Percentiles rank a stretch among this genome's conserved stretches.
These are phyloP conservation scores for Sarcophaga rosellei DNA, from an alignment of 2,888 invertebrate genomes.

Conservation along the genomic window DNA sequence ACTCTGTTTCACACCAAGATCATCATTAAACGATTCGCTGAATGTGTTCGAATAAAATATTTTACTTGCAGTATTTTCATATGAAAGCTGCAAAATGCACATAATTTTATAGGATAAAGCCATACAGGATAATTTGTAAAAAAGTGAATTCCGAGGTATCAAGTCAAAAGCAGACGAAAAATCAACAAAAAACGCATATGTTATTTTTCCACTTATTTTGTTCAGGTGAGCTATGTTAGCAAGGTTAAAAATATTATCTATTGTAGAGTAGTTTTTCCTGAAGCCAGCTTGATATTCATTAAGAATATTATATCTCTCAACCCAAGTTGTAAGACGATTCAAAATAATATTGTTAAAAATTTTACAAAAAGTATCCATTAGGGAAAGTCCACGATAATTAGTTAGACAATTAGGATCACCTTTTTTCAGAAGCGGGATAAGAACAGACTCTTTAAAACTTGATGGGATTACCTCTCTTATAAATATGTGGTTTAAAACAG, in stretches of 20 bases:
- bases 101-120: constrained; percentile 36
- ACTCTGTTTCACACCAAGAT: constrained; percentile 22
- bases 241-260: neutral
- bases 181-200: constrained; percentile 46
- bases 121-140: constrained; percentile 33
- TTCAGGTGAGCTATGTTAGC: neutral
- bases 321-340: too few species aligned
- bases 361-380: too few species aligned
- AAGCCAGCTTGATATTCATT: too few species aligned
- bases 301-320: too few species aligned
- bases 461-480: too few species aligned
- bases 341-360: too few species aligned
- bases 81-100: neutral
- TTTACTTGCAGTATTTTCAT: constrained; percentile 1
- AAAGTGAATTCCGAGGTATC: constrained; percentile 22
- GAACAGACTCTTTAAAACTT: too few species aligned
- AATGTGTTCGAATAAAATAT: constrained; percentile 24
- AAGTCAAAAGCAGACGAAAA: constrained; percentile 40
- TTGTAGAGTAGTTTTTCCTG: too few species aligned
- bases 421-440: too few species aligned
- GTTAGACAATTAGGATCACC: too few species aligned
- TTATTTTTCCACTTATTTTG: constrained; percentile 9
- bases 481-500: too few species aligned
- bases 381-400: too few species aligned
- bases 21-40: constrained; percentile 2